Base-by-base conservation (phyloP, 2,113 vertebrate genomes). In the Addax nasomaculatus region DNA sequence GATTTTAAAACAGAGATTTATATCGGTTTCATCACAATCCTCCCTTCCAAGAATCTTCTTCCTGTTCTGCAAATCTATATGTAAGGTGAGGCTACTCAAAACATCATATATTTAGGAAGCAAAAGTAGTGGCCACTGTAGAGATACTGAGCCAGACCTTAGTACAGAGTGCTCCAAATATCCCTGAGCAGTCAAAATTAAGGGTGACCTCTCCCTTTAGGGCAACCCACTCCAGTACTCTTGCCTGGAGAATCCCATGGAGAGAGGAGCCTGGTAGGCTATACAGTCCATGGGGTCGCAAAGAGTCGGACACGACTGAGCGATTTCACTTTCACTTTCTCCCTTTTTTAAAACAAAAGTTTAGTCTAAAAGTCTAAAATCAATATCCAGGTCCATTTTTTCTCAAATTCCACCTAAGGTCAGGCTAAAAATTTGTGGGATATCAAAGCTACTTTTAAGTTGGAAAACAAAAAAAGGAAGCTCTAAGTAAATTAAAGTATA, bases 1-100 rank as follows among this genome's bases (percentile, higher is more conserved):
- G 97, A 98, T 97, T 98, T 98, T 97, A 98, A 96, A 97, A 97
- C 93, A 97, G 97, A 98, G 95, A 97, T 96, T 97, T 98, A 96
- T 96, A 96, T 97, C 96, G 97, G 57, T 98, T 97, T 97, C 98
- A 97, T 97, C 97, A 98, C 97, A 97, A 85, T 83, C 88, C 83
- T 98, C 98, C 95, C 97, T 98, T 97, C 94, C 97, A 98, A 98
- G 97, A 97, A 91, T 95, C 97, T 98, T 97, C 97, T 96, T 97
- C 96, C 97, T 96, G 97, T 96, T 96, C 97, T 98, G 83, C 97
- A 98, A 97, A 97, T 95, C 96, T 97, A 94, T 98, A 94, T 97
- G 98, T 97, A 97, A 98, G 98, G 98, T 98, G 98, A 98, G 98
- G 97, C 96, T 90, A 67, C 81, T 95, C 93, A 83, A 93, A 97